Evolutionary conservation across 2,888 invertebrate genomes (phyloP), one percentile per base, ranked within the genome.

Genomic region (Strigamia crassipes): DNA sequence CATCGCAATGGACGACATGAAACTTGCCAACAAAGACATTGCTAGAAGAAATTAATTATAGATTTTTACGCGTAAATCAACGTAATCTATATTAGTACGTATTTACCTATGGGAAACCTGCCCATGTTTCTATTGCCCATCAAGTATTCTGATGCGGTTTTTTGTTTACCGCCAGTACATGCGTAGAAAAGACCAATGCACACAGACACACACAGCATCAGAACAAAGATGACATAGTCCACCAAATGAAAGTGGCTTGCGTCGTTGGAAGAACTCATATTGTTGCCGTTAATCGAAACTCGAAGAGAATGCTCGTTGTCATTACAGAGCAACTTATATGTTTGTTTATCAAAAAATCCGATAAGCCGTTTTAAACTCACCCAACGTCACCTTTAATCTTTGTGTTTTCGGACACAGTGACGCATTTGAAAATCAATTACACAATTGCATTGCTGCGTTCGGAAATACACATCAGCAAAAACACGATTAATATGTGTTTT

Each of bases 1-100:
- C 79, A 96, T 89, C 86, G 96, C 96, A 85, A 96, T 94, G 56
- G 96, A 96, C 31, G 96, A 96, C 86, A 96, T 92, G 87, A 96
- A 96, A 88, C 96, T 96, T 31, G 96, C 96, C 66, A 94, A 94
- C 81, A 97, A 90, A 80, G 96, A 96, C 88, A 96, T 91, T 0
- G 96, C 94, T 73, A 31, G 3, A 27, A 23, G 8, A 27, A 23
- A 73, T 66, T 66, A 23, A 21, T 0, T 23, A 23, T 23, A 23
- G 12, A 23, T 23, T 8, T 5, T 1, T n/a, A 46, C 5, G 13
- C 12, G 15, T 10, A 46, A 10, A 46, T 1, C 1, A 46, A 46
- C 1, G 15, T n/a, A n/a, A n/a, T n/a, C n/a, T n/a, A n/a, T n/a
- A n/a, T n/a, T n/a, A n/a, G n/a, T n/a, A n/a, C n/a, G n/a, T n/a